Conservation (phyloP, 2,797 vertebrate genomes). For the Enteromius afrohamiltoni region DNA sequence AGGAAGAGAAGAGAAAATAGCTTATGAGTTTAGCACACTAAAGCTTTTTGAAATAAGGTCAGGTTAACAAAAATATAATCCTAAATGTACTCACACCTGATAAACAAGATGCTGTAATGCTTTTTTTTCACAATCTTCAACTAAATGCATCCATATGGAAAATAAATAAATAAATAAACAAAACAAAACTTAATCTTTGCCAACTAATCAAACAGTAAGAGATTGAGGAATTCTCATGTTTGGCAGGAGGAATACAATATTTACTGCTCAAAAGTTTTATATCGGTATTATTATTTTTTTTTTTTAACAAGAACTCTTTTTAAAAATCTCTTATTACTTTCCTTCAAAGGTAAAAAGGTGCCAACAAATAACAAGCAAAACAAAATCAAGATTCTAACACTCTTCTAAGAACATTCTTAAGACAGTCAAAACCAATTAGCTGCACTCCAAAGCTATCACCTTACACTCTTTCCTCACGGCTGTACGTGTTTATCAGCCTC, state of each 20-base stretch:
- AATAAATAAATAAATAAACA: not conserved
- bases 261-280: not conserved
- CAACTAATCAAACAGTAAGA: constrained; percentile 6
- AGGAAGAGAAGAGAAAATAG: not conserved
- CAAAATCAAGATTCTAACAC: constrained; percentile 1
- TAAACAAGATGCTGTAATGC: not conserved
- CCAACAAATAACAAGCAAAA: constrained; percentile 9
- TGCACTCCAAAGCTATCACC: constrained; percentile 63
- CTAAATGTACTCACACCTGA: constrained; percentile 6
- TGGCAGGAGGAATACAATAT: not conserved
- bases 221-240: constrained; percentile 16
- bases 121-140: not conserved
- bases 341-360: not conserved
- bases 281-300: not conserved
- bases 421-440: constrained; percentile 61
- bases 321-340: not conserved
- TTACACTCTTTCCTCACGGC: constrained; percentile 68
- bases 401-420: constrained; percentile 33
- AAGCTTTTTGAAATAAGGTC: constrained; percentile 6
- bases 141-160: not conserved
- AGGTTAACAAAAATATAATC: not conserved
- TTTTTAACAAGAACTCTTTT: not conserved
- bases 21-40: not conserved
- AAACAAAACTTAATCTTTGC: not conserved
- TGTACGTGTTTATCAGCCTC: constrained; percentile 56